Conservation (phyloP, 2,113 vertebrate species). For the Callopanchax toddi region DNA sequence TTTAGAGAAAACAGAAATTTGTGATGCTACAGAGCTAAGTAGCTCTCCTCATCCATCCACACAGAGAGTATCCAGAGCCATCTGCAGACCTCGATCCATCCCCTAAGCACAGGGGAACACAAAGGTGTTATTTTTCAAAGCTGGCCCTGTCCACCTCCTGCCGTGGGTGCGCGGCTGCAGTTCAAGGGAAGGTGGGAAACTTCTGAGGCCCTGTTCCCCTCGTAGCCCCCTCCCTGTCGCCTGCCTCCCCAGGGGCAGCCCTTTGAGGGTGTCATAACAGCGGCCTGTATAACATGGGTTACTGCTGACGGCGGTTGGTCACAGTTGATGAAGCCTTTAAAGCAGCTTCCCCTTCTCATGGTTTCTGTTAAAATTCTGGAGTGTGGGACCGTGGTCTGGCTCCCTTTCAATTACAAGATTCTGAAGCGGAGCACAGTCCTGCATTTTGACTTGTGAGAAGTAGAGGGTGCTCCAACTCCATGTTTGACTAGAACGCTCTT, state of each 20-base stretch:
- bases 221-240: constrained; percentile 84
- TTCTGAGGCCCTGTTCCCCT: constrained; percentile 90
- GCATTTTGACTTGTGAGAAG: constrained; percentile 83
- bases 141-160: constrained; percentile 89
- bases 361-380: constrained; percentile 84
- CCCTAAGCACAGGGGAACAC: constrained; percentile 94
- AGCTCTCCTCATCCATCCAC: constrained; percentile 43
- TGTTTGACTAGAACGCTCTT: constrained; percentile 51
- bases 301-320: constrained; percentile 89
- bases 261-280: constrained; percentile 93
- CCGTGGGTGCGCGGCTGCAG: constrained; percentile 87
- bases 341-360: constrained; percentile 85
- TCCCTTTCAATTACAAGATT: constrained; percentile 57
- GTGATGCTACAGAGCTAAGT: constrained; percentile 5
- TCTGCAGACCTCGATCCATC: constrained; percentile 95
- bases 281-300: constrained; percentile 95
- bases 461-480: constrained; percentile 92
- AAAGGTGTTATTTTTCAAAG: constrained; percentile 99
- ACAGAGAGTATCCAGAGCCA: constrained; percentile 87
- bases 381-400: constrained; percentile 65
- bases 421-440: constrained; percentile 40
- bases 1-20: background rate
- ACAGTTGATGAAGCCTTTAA: constrained; percentile 93
- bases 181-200: constrained; percentile 95
- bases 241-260: constrained; percentile 86